Conservation (phyloP, 2,888 invertebrate species). For the Anagyrus pseudococci region DNA sequence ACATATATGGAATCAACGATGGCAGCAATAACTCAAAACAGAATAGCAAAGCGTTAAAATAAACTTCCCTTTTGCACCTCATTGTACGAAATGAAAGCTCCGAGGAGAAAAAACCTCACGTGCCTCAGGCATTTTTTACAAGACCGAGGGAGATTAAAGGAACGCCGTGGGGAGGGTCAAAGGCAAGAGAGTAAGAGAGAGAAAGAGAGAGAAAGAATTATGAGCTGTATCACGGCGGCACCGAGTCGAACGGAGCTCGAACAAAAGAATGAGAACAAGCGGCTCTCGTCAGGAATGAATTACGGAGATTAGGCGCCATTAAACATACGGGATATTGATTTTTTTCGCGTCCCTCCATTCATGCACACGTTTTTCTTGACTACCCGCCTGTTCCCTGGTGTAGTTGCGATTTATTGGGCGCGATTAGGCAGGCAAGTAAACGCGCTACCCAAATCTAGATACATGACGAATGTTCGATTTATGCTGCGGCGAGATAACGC, state of each 20-base stretch:
- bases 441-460: not conserved
- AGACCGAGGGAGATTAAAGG: slow-evolving; percentile 8
- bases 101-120: not conserved
- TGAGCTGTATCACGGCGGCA: not conserved
- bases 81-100: not conserved
- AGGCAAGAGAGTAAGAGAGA: not conserved
- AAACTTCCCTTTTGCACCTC: not conserved
- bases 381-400: not conserved
- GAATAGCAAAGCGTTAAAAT: not conserved
- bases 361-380: not conserved
- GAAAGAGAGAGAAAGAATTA: not conserved
- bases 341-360: not conserved
- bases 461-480: slow-evolving; percentile 8
- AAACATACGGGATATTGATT: slow-evolving; percentile 25
- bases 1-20: too few relatives aligned
- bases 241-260: slow-evolving; percentile 2
- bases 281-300: slow-evolving; percentile 19
- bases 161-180: not conserved
- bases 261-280: not conserved
- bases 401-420: slow-evolving; percentile 11
- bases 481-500: slow-evolving; percentile 6
- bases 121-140: not conserved
- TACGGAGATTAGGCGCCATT: slow-evolving; percentile 23
- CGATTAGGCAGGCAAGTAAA: slow-evolving; percentile 9
- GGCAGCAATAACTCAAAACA: not conserved